Evolutionary conservation across 2,113 vertebrate species (phyloP).

Genomic region (Indri indri): DNA sequence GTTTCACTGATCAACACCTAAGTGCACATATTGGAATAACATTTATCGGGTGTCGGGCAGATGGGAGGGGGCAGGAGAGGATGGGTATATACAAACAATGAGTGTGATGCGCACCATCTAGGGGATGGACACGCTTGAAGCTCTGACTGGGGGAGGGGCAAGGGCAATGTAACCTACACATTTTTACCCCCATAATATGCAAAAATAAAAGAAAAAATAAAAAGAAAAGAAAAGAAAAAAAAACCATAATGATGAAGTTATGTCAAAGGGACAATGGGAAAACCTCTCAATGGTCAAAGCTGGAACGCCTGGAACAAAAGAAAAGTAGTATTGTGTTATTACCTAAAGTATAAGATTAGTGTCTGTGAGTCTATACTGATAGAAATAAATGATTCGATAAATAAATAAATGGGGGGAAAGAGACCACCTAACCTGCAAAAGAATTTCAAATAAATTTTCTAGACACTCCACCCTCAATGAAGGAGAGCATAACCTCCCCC

Average conservation of each 20-base stretch:
- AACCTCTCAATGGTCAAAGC: not conserved
- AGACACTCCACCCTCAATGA: not conserved
- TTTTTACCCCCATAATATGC: no score
- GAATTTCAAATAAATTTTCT: not conserved
- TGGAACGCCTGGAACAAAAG: not conserved
- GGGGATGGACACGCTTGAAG: no score
- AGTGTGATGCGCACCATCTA: no score
- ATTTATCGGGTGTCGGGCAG: no score
- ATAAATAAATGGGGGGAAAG: not conserved
- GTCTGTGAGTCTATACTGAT: not conserved
- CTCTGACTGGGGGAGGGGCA: no score
- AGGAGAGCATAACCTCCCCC: not conserved
- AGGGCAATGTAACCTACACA: no score
- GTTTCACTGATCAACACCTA: no score
- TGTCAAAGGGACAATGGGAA: not conserved
- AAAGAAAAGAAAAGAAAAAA: not conserved
- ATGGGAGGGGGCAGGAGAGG: no score
- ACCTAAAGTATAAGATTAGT: not conserved
- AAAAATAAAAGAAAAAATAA: no score
- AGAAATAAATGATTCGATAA: not conserved
- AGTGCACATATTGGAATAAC: no score
- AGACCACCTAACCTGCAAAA: not conserved
- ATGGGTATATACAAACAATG: not conserved
- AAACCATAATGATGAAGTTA: not conserved
- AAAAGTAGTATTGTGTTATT: not conserved